Evolutionary conservation across 2,113 vertebrate genomes (phyloP), one percentile per base, ranked within the genome.

Genomic region (Oryzias celebensis): DNA sequence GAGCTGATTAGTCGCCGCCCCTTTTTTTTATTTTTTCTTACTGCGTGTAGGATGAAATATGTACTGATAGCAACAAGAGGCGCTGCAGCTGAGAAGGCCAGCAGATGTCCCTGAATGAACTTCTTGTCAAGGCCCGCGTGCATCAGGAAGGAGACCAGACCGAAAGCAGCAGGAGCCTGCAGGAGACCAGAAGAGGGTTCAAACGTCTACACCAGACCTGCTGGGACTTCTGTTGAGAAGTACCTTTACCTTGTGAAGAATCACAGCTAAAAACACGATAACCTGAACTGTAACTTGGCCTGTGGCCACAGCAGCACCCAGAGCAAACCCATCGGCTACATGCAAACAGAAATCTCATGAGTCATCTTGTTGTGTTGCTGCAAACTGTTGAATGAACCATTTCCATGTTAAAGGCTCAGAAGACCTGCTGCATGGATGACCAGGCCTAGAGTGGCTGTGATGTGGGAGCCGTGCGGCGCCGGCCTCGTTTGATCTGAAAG

Each of bases 371-470:
- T 10, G 36, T 12, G 36, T 10, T 12, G 36, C 2, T 12, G 36
- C 10, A 36, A 36, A 10, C 36, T 36, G 36, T 12, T 36, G 36
- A 36, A 36, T 36, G 36, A 36, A 12, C 10, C 36, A 36, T 36
- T 12, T 36, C 36, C 36, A 36, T 28, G 26, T 28, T 4, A 28
- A 28, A 28, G 26, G 22, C 28, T 1, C 44, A 22, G 48, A 8
- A 1, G 88, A 94, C 93, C 93, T 90, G 93, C 93, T 23, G 91
- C 88, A 1, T 94, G 93, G 45, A 94, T 93, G 14, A 93, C 87
- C 36, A 94, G 87, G 1, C 93, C 93, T 52, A 94, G 43, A 2
- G 92, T 93, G 31, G 92, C 85, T 0, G 91, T 94, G 26, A 93
- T 62, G 54, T 90, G 89, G 10, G 67, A 71, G 7, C 83, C 84